Percentiles rank a stretch among this genome's conserved stretches.
These are phyloP conservation scores for Perizoma affinitatum DNA, from an alignment of 2,888 invertebrate genomes.

Conservation along the genomic window DNA sequence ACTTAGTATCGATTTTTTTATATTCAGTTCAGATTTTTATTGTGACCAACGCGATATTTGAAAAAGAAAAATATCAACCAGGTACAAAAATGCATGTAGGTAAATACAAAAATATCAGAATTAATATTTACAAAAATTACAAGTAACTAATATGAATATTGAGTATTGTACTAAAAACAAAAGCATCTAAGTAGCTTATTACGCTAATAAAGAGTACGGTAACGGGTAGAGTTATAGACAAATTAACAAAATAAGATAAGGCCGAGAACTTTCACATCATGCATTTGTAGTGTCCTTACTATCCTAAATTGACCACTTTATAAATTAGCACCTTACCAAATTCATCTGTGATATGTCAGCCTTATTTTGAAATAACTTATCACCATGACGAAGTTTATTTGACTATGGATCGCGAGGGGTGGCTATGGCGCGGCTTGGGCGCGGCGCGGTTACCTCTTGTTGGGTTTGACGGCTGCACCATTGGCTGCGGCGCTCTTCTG, in stretches of 20 bases:
- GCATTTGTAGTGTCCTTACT: constrained; percentile 65
- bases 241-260: constrained; percentile 78
- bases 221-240: constrained; percentile 81
- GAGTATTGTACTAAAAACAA: constrained; percentile 56
- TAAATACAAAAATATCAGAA: constrained; percentile 45
- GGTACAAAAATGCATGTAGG: constrained; percentile 53
- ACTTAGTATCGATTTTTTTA: constrained; percentile 14
- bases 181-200: constrained; percentile 66
- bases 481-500: constrained; percentile 90
- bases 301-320: constrained; percentile 71
- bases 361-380: constrained; percentile 72
- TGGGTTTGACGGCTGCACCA: constrained; percentile 84
- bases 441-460: constrained; percentile 75
- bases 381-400: constrained; percentile 76
- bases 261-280: constrained; percentile 63
- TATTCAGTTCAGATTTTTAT: too few relatives aligned
- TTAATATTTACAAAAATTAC: constrained; percentile 38
- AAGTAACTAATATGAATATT: constrained; percentile 35
- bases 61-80: constrained; percentile 51
- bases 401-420: constrained; percentile 61
- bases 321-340: constrained; percentile 79
- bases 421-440: constrained; percentile 4
- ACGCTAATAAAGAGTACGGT: constrained; percentile 78
- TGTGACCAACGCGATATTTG: too few relatives aligned
- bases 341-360: constrained; percentile 81